These are phyloP conservation scores for Hylaeus volcanicus DNA, from an alignment of 1,140 invertebrate species.

Conservation along the genomic window DNA sequence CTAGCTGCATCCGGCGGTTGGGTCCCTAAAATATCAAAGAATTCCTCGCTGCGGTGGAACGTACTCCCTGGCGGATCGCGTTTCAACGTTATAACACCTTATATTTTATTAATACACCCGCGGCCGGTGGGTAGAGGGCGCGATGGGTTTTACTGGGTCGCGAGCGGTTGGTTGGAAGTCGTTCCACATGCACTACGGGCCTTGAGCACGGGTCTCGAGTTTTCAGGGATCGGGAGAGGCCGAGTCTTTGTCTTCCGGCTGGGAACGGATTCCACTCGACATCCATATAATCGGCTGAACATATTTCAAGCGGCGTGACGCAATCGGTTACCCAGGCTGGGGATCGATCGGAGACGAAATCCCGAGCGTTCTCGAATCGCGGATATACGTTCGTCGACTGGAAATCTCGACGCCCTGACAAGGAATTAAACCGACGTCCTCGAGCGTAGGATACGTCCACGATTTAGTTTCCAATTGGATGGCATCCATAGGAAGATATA, in stretches of 20 bases:
- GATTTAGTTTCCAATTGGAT: neutral
- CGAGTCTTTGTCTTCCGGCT: conserved; percentile 52
- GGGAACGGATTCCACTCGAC: conserved; percentile 37
- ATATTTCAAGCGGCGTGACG: conserved; percentile 53
- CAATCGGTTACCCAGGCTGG: conserved; percentile 49
- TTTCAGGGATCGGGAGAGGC: conserved; percentile 19
- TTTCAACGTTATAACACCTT: neutral
- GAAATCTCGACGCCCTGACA: neutral
- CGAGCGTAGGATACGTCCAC: neutral
- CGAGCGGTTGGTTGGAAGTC: neutral
- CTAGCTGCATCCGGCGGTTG: neutral
- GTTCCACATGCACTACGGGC: neutral
- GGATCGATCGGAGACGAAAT: conserved; percentile 16
- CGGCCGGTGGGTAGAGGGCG: neutral
- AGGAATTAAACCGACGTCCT: conserved; percentile 15
- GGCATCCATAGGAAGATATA: neutral
- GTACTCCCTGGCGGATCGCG: neutral
- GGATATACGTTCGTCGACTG: conserved; percentile 19
- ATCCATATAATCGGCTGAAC: conserved; percentile 49
- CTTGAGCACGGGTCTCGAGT: conserved; percentile 50
- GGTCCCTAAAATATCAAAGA: conserved; percentile 12
- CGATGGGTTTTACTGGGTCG: conserved; percentile 8
- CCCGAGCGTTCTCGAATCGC: neutral
- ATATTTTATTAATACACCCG: conserved; percentile 11
- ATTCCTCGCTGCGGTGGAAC: neutral